Conservation (phyloP, 2,888 invertebrate species). For the Anarsia innoxiella region DNA sequence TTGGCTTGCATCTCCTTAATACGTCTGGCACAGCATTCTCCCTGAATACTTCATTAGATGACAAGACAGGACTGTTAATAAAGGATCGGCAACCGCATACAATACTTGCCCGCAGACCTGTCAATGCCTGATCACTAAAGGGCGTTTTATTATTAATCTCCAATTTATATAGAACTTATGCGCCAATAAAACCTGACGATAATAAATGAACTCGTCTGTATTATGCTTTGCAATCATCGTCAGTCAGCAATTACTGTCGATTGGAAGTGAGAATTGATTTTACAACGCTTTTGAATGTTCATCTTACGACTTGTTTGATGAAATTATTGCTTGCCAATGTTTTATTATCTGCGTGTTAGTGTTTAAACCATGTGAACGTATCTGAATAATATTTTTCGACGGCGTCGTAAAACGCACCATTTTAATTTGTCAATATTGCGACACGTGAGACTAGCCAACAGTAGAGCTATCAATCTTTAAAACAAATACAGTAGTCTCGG, state of each 20-base stretch:
- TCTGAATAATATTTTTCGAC: no score
- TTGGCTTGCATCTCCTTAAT: slow-evolving; percentile 25
- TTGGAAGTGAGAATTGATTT: no score
- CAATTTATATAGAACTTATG: no score
- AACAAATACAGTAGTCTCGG: slow-evolving; percentile 12
- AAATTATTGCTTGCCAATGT: no score
- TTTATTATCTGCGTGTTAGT: no score
- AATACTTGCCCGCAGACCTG: slow-evolving; percentile 23
- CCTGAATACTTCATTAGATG: slow-evolving; percentile 71
- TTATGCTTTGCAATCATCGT: no score
- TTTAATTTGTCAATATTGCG: slow-evolving; percentile 3
- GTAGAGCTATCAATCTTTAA: slow-evolving; percentile 7
- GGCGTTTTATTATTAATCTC: slow-evolving; percentile 13
- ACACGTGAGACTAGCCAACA: not conserved
- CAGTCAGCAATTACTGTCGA: no score
- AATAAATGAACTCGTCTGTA: no score
- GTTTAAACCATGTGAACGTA: no score
- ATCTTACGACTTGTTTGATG: no score
- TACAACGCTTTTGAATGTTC: no score
- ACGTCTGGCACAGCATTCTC: slow-evolving; percentile 29
- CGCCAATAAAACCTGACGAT: no score
- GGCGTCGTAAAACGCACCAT: slow-evolving; percentile 3
- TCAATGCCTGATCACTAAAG: slow-evolving; percentile 4
- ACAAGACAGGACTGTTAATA: slow-evolving; percentile 53
- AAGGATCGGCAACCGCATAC: slow-evolving; percentile 41